Evolutionary conservation across 2,888 invertebrate genomes (phyloP).

Genomic region (Marronus borbonicus): DNA sequence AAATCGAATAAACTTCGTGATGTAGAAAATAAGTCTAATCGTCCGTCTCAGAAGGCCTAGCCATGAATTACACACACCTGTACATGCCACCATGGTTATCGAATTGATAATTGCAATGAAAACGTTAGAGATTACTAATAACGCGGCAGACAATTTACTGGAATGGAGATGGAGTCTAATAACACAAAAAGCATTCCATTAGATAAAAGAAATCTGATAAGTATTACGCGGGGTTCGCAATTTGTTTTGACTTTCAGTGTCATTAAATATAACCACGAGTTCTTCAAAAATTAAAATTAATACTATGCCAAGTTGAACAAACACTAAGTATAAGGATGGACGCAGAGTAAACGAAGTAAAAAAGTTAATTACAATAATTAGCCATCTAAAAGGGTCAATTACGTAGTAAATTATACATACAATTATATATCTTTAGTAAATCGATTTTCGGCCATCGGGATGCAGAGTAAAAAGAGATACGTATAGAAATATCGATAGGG

Average conservation of each 20-base stretch:
- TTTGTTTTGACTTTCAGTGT: slow-evolving; percentile 6
- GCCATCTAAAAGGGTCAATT: background rate
- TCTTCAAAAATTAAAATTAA: slow-evolving; percentile 15
- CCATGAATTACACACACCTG: background rate
- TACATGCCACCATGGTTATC: background rate
- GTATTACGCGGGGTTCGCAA: slow-evolving; percentile 16
- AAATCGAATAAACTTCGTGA: background rate
- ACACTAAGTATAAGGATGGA: background rate
- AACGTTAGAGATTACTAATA: background rate
- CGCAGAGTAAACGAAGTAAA: background rate
- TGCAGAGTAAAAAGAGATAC: too few relatives aligned
- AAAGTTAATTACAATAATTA: background rate
- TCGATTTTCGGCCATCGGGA: too few relatives aligned
- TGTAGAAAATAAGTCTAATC: background rate
- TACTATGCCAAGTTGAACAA: background rate
- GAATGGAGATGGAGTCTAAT: slow-evolving; percentile 4
- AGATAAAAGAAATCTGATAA: background rate
- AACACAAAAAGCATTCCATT: background rate
- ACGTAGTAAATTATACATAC: too few relatives aligned
- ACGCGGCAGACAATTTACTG: background rate
- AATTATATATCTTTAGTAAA: too few relatives aligned
- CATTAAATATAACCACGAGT: slow-evolving; percentile 2
- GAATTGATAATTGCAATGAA: slow-evolving; percentile 12
- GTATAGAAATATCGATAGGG: too few relatives aligned
- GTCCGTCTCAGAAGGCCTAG: background rate